Conservation (phyloP, 2,113 vertebrate species). For the Fukomys damarensis region DNA sequence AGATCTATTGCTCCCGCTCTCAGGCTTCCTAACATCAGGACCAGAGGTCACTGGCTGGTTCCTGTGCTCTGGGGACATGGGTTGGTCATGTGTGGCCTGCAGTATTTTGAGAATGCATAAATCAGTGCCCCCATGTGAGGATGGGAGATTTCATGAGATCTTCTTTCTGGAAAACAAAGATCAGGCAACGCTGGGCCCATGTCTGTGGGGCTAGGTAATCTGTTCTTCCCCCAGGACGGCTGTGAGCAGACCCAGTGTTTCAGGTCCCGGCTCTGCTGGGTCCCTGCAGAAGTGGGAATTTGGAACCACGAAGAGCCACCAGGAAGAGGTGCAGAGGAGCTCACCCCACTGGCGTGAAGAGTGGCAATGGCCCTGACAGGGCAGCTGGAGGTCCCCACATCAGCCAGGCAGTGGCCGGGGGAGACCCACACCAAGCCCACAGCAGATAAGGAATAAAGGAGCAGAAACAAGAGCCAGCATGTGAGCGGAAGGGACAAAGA, state of each 20-base stretch:
- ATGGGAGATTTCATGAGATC: neutral
- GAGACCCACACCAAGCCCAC: neutral
- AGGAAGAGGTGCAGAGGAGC: neutral
- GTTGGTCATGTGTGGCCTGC: accelerated
- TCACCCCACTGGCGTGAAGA: accelerated
- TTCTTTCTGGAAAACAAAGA: neutral
- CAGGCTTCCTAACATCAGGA: accelerated
- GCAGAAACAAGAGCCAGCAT: accelerated
- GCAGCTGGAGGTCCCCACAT: accelerated
- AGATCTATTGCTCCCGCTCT: accelerated
- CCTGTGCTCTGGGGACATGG: accelerated
- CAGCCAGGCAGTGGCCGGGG: accelerated
- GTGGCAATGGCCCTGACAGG: neutral
- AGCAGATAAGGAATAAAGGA: accelerated
- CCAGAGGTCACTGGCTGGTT: accelerated
- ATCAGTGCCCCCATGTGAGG: neutral
- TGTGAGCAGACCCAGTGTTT: accelerated
- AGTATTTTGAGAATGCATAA: accelerated
- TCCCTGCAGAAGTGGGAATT: neutral
- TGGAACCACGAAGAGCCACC: accelerated
- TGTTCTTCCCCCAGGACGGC: accelerated
- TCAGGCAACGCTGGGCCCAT: accelerated
- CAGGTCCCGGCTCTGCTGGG: no score
- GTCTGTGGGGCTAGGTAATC: accelerated
- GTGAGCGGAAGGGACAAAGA: accelerated